Percentiles rank a stretch among this genome's conserved stretches.
phyloP scores from a whole-genome alignment of 37 sponge, comb jelly and placozoan genomes.

The Beroe forskalii region DNA sequence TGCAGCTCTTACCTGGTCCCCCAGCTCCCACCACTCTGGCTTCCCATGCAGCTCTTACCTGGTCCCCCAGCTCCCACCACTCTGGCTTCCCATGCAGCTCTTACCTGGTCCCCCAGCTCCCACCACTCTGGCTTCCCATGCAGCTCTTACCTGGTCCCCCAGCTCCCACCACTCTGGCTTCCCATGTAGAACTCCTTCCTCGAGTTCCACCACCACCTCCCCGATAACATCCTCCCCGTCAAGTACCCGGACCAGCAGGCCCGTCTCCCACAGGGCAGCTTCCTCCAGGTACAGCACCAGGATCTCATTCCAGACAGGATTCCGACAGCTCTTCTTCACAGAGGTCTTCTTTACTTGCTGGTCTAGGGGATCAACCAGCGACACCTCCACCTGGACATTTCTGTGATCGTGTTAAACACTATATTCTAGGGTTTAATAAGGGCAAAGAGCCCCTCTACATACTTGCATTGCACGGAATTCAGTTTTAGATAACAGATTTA shows the following conservation, averaged over 20 bases:
- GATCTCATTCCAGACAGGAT: conserved; percentile 64
- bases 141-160: conserved; percentile 45
- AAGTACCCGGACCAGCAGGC: background rate
- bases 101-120: too few species aligned
- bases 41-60: too few species aligned
- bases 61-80: too few species aligned
- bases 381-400: conserved; percentile 14
- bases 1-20: too few species aligned
- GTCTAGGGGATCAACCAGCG: background rate
- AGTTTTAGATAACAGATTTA: too few species aligned
- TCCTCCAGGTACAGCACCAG: background rate
- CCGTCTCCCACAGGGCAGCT: background rate
- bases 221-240: conserved; percentile 43
- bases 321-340: background rate
- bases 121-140: too few species aligned
- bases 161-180: conserved; percentile 4
- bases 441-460: too few species aligned
- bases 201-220: background rate
- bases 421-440: too few species aligned
- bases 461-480: too few species aligned
- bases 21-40: too few species aligned
- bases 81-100: too few species aligned
- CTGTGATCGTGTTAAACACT: too few species aligned
- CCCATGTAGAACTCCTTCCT: background rate
- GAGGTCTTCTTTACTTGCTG: background rate